Base-by-base conservation (phyloP, 2,888 invertebrate species). In the Noctua pronuba region DNA sequence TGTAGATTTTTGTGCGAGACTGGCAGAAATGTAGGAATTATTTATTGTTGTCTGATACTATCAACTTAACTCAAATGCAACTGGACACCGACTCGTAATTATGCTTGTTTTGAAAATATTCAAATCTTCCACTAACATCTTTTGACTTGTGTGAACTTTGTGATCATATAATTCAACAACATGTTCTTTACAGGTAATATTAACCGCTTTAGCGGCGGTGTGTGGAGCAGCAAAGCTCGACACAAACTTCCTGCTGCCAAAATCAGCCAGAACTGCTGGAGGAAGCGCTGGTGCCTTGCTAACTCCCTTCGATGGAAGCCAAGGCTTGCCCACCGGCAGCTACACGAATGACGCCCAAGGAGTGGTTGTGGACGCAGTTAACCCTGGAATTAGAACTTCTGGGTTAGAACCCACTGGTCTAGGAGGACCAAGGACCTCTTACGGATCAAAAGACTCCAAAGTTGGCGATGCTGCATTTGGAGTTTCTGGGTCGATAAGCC, bases 401-500 rank as follows among this genome's bases (percentile, higher is more conserved):
- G 89, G 91, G 18, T 90, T 80, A 38, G 93, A 92, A 66, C 80
- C 86, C 55, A 92, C 93, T 6, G 96, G 95, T 18, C 91, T 96
- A 11, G 96, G 96, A 70, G 94, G 87, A 8, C 90, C 95, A 2
- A 93, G 96, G 84, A 83, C 87, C 4, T 87, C 94, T 0, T 96
- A 96, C 67, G 96, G 96, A n/a, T 96, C 96, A 10, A 90, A 89
- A 2, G 88, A 94, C 75, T 96, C 96, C 2, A 96, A 94, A 92
- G 96, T 96, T 21, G 96, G 96, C 38, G 94, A 93, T 24, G 96
- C 96, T 8, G 96, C 96, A 0, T 96, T 96, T 76, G 92, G 87
- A 85, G 90, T 88, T 21, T 79, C 89, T 75, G 92, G 90, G 16
- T 91, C 91, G 79, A 89, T 88, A 67, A 83, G 76, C 24, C 44